A percentile compares a stretch with the other conserved stretches of the same genome.
phyloP scores from a whole-genome alignment of 2,888 invertebrate genomes.

The Thyatira batis region DNA sequence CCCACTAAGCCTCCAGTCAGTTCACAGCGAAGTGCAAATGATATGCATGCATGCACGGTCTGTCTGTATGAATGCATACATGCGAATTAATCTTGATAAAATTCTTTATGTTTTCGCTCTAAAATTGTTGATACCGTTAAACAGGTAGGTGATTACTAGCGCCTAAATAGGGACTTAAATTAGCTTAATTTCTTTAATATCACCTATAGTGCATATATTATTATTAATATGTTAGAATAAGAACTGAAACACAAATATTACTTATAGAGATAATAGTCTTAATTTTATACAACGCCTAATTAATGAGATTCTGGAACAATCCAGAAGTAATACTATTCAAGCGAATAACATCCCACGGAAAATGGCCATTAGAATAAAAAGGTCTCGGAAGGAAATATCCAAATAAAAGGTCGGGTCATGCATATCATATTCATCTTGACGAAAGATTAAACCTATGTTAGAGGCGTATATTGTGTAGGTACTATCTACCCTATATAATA shows the following conservation, averaged over 20 bases:
- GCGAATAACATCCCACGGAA: neutral
- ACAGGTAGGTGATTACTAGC: neutral
- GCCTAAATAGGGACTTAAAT: neutral
- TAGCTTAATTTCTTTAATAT: no score
- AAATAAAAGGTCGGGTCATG: neutral
- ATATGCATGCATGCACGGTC: no score
- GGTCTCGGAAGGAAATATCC: neutral
- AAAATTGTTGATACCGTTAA: neutral
- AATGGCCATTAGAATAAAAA: neutral
- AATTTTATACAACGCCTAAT: no score
- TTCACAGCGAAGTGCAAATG: constrained; percentile 4
- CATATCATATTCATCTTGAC: neutral
- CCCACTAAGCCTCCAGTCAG: constrained; percentile 16
- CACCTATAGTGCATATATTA: no score
- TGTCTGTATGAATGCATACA: no score
- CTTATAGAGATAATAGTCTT: no score
- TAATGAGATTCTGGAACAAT: no score
- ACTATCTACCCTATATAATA: no score
- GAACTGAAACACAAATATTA: no score
- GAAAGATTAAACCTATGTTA: neutral
- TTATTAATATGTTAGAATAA: no score
- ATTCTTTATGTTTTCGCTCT: neutral
- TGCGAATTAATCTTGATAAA: neutral
- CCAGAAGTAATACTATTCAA: no score
- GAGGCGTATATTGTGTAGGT: no score